phyloP scores from a whole-genome alignment of 2,113 vertebrate genomes.

The Carassius auratus region DNA sequence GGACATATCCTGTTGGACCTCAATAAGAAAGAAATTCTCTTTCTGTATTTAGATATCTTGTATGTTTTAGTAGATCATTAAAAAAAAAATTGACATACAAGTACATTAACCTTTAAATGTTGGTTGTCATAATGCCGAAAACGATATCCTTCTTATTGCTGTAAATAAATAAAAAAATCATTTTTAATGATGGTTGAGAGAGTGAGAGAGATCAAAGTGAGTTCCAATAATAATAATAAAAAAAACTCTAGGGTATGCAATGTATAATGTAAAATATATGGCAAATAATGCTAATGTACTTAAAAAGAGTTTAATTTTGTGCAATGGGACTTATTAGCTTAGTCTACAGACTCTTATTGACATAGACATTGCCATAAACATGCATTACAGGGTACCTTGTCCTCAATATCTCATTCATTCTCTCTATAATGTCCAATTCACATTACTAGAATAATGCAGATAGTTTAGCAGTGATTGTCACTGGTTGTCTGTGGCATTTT shows the following conservation, averaged over 20 bases:
- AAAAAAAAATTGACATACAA: too few species aligned
- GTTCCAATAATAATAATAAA: too few species aligned
- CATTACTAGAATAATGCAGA: neutral
- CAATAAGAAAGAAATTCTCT: too few species aligned
- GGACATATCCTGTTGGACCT: neutral
- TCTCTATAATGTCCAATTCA: neutral
- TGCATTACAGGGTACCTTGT: neutral
- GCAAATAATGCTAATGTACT: neutral
- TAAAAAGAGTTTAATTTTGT: neutral
- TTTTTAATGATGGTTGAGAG: too few species aligned
- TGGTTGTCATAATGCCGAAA: too few species aligned
- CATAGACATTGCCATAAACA: neutral
- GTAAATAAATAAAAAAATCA: too few species aligned
- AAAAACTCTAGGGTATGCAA: neutral
- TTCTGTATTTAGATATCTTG: too few species aligned
- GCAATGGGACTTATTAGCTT: neutral
- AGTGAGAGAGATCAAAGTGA: too few species aligned
- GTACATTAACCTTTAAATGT: too few species aligned
- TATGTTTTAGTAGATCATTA: too few species aligned
- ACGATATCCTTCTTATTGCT: too few species aligned
- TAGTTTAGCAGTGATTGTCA: neutral
- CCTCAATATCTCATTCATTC: neutral
- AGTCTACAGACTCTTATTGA: neutral
- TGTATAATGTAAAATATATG: neutral
- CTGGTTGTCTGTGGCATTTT: neutral